Evolutionary conservation across 2,113 vertebrate species (phyloP).

Genomic region (Nyctibius bracteatus): DNA sequence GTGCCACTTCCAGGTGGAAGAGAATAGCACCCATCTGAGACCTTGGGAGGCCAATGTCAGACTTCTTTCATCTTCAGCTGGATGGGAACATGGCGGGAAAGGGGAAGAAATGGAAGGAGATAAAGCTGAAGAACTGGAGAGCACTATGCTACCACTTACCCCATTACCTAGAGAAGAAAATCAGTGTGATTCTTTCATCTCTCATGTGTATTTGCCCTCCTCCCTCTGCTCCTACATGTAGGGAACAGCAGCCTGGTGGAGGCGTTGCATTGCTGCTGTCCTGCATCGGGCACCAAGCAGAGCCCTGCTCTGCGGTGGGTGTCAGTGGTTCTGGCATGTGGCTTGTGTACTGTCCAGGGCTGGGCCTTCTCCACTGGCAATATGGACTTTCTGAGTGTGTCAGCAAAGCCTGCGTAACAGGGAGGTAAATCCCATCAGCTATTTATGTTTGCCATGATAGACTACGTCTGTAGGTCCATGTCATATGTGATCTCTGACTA

Average conservation of each 20-base stretch:
- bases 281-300: not conserved
- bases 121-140: not conserved
- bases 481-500: not conserved
- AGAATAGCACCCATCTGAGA: not conserved
- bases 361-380: not conserved
- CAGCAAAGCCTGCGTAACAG: rapidly evolving
- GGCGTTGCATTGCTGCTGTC: not conserved
- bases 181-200: not conserved
- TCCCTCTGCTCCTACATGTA: not conserved
- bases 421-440: not conserved
- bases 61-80: not conserved
- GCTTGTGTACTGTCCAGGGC: not conserved
- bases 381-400: not conserved
- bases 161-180: not conserved
- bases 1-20: not conserved
- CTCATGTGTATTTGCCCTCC: not conserved
- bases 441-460: not conserved
- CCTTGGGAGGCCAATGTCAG: not conserved
- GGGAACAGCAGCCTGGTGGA: not conserved
- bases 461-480: not conserved
- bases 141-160: not conserved
- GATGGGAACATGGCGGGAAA: not conserved
- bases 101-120: not conserved
- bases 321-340: not conserved
- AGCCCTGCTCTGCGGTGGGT: rapidly evolving